Evolutionary conservation across 1,140 invertebrate species (phyloP).

Genomic region (Drosophila kepulauana): DNA sequence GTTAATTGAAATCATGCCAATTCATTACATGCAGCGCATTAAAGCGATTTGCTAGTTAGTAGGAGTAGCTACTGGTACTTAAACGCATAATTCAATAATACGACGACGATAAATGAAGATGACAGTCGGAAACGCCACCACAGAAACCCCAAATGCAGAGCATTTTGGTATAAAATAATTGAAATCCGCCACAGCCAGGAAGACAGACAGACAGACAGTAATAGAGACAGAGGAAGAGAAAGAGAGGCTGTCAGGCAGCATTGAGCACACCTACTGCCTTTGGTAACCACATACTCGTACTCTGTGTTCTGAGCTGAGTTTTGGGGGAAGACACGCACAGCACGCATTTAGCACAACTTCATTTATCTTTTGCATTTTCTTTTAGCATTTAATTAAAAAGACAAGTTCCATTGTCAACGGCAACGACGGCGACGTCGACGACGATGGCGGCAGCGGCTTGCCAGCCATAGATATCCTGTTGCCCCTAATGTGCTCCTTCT

Average conservation of each 20-base stretch:
- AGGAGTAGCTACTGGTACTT: constrained; percentile 31
- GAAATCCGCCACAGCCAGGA: constrained; percentile 53
- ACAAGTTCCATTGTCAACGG: constrained; percentile 80
- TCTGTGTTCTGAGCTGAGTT: neutral
- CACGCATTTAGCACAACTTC: constrained; percentile 83
- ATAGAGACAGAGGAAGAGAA: neutral
- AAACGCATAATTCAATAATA: constrained; percentile 77
- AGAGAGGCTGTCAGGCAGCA: neutral
- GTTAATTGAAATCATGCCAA: constrained; percentile 44
- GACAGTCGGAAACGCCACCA: constrained; percentile 42
- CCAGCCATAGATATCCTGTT: constrained; percentile 68
- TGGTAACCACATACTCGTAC: constrained; percentile 13
- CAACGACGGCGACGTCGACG: constrained; percentile 23
- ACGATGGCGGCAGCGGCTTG: constrained; percentile 17
- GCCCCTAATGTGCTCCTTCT: constrained; percentile 59
- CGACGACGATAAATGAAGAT: constrained; percentile 64
- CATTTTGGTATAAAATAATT: constrained; percentile 68
- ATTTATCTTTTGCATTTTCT: constrained; percentile 83
- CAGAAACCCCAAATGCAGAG: constrained; percentile 57
- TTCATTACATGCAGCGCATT: constrained; percentile 43
- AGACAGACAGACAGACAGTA: neutral
- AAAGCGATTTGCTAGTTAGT: constrained; percentile 32
- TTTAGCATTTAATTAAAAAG: constrained; percentile 84
- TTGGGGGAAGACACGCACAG: constrained; percentile 51
- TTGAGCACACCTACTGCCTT: constrained; percentile 33